Evolutionary conservation across 2,797 vertebrate species (phyloP), one percentile per base, ranked within the genome.

Genomic region (Amniataba percoides): DNA sequence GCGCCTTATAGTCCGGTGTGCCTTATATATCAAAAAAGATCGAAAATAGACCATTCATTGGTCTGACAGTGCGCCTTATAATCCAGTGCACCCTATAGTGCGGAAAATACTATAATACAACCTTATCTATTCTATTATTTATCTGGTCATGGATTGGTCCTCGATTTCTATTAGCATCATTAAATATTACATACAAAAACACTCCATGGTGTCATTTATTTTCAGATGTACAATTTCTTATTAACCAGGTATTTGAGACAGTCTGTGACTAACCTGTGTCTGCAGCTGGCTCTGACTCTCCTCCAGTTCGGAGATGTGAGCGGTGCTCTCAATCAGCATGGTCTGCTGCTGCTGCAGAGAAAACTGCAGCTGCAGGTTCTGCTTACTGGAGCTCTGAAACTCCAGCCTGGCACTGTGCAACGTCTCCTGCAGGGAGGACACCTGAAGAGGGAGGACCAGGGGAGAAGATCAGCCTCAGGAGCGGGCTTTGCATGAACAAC

Each of bases 261-360:
- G 8, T 59, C 4, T 0, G 43, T 6, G 19, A 2, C 75, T 11
- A 77, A 97, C 98, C 96, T 97, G 96, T 83, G 90, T 93, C 90
- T 97, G 96, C 80, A 98, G 95, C 75, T 94, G 94, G 75, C 90
- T 92, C 91, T 99, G 97, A 90, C 90, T 95, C 56, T 99, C 97
- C 93, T 99, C 98, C 72, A 99, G 93, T 49, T 98, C 97, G n/a
- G 91, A 95, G 49, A 97, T 96, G 58, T 95, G 95, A 57, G 92
- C 31, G 0, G 93, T 94, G 92, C 97, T 96, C 82, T 99, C 96
- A 18, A 96, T 96, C 83, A 99, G 92, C 98, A 99, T 98, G 84
- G 94, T 92, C 88, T 97, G 96, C 45, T 97, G 97, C 77, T 97
- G 95, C 91, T 96, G 96, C 43, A 98, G 95, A 67, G 94, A 95